A percentile compares a stretch with the other conserved stretches of the same genome.
These are phyloP conservation scores for Cosmia trapezina DNA, from an alignment of 2,888 invertebrate genomes.

Conservation along the genomic window DNA sequence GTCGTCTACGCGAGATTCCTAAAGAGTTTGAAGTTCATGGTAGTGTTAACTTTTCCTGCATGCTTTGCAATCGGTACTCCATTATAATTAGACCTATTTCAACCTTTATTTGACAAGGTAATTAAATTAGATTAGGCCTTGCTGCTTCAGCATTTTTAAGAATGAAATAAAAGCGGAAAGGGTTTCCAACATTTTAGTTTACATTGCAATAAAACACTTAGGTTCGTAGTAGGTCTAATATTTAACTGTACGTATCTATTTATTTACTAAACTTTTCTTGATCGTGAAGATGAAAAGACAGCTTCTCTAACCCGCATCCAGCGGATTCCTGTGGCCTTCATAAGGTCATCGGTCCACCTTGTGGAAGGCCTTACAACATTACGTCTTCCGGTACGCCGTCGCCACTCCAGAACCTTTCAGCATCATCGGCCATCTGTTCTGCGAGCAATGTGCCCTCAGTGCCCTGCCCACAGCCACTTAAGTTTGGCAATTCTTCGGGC, in stretches of 20 bases:
- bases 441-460: too few species aligned
- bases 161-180: constrained; percentile 23
- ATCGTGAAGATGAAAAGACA: not conserved
- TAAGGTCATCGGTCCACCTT: too few species aligned
- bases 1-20: constrained; percentile 42
- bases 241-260: not conserved
- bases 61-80: constrained; percentile 54
- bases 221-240: not conserved
- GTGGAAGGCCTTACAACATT: too few species aligned
- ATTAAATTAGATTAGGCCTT: constrained; percentile 67
- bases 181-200: constrained; percentile 6
- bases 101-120: constrained; percentile 66
- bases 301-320: too few species aligned
- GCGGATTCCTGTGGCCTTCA: too few species aligned
- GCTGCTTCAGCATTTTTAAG: constrained; percentile 56
- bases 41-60: constrained; percentile 44
- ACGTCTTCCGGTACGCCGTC: too few species aligned
- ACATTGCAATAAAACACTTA: not conserved
- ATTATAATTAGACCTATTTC: constrained; percentile 69
- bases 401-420: too few species aligned
- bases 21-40: constrained; percentile 55
- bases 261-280: not conserved
- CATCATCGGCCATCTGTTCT: too few species aligned
- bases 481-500: too few species aligned
- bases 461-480: too few species aligned